A percentile compares a stretch with the other conserved stretches of the same genome.
phyloP scores from a whole-genome alignment of 2,113 vertebrate genomes.

The Leucopternis melanops region DNA sequence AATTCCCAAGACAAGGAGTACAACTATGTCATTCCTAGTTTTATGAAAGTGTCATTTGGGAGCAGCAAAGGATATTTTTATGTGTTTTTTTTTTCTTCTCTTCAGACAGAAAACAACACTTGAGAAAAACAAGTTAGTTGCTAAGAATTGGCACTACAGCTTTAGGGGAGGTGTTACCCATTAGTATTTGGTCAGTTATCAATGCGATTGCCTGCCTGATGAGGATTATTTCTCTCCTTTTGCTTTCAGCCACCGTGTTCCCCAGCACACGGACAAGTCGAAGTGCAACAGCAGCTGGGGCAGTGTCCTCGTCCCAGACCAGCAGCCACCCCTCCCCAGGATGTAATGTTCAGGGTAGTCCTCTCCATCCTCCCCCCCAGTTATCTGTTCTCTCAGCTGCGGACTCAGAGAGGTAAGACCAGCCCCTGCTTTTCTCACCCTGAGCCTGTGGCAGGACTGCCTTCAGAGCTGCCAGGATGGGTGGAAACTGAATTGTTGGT shows the following conservation, averaged over 20 bases:
- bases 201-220: neutral
- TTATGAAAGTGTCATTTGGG: neutral
- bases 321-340: constrained; percentile 72
- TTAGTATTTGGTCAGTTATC: neutral
- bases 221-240: neutral
- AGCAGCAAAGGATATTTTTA: neutral
- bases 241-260: constrained; percentile 69
- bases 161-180: neutral
- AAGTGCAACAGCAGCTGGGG: constrained; percentile 59
- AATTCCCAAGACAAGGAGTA: neutral
- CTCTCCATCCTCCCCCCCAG: constrained; percentile 68
- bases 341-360: constrained; percentile 67
- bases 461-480: constrained; percentile 26
- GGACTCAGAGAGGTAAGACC: constrained; percentile 75
- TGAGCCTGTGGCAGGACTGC: neutral
- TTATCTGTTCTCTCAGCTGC: constrained; percentile 65
- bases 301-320: constrained; percentile 65
- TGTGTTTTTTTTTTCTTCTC: neutral
- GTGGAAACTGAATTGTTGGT: neutral
- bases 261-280: constrained; percentile 63
- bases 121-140: neutral
- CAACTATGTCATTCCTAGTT: neutral
- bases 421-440: neutral
- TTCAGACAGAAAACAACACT: neutral
- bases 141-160: neutral